Evolutionary conservation across 64 coral and sea anemone genomes (phyloP), one percentile per base, ranked within the genome.

Genomic region (Porites australiensis): DNA sequence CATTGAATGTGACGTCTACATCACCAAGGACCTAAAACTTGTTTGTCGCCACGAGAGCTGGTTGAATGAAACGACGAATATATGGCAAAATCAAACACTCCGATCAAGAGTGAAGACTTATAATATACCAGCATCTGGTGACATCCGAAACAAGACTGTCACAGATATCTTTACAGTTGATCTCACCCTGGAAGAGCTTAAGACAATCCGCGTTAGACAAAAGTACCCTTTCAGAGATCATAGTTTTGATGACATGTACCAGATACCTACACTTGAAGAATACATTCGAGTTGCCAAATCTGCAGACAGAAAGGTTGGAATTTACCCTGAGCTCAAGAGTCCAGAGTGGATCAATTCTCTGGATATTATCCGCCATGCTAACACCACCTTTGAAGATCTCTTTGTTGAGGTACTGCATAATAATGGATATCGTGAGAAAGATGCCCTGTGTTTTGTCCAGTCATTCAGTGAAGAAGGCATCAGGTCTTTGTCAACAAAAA

Each of bases 1-100:
- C 10, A 84, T 84, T 68, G 81, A 84, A 84, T 84, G 81, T 18
- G 81, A 84, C 52, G 81, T 84, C 63, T 84, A 47, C 44, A 47
- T 84, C 19, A 84, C 81, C 63, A 84, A 84, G 45, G 81, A 84
- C 23, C 81, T 84, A 20, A 51, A 20, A 19, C 81, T 51, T 6
- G 46, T 84, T 16, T 84, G 81, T 51, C 81, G 46, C 13, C 81
- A 84, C 8, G 46, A 84, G 63, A 84, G 81, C 62, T 84, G 81
- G 81, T 65, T 84, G 63, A 84, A 84, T 84, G 61, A 50, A 49
- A 67, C 63, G 1, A 84, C 62, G 8, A 84, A 84, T 20, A 65
- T 84, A 61, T 84, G 81, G 81, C 16, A 84, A 8, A 84, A 84
- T 4, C 14, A 7, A 52, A 68, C 18, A 47, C 47, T 84, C 50